A percentile compares a stretch with the other conserved stretches of the same genome.
Conservation (phyloP, 2,888 invertebrate genomes). For the Asteroscopus sphinx region DNA sequence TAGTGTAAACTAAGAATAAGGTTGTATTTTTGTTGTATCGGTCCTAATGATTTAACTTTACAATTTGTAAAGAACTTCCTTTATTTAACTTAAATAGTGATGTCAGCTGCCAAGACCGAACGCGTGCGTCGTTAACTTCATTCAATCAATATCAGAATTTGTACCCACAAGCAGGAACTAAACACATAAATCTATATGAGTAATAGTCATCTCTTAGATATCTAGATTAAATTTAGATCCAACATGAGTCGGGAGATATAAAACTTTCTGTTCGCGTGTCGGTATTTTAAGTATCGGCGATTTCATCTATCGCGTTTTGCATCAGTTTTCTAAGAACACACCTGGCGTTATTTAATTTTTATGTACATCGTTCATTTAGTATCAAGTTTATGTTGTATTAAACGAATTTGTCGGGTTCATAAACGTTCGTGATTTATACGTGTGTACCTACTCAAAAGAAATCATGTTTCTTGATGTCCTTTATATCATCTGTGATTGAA, state of each 20-base stretch:
- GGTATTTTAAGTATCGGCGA: conserved; percentile 55
- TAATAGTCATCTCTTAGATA: conserved; percentile 48
- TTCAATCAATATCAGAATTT: conserved; percentile 40
- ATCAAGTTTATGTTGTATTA: conserved; percentile 21
- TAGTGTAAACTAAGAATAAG: too few relatives aligned
- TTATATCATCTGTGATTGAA: neutral
- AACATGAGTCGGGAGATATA: conserved; percentile 51
- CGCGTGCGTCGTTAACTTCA: conserved; percentile 14
- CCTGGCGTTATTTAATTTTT: conserved; percentile 42
- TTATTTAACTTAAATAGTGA: conserved; percentile 2
- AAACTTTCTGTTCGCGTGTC: conserved; percentile 59
- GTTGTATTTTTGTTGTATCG: neutral
- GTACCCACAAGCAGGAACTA: conserved; percentile 15
- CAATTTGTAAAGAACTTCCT: neutral
- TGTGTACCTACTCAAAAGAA: conserved; percentile 17
- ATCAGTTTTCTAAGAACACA: conserved; percentile 52
- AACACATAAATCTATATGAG: conserved; percentile 51
- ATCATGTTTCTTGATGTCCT: neutral
- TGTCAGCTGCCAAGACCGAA: neutral
- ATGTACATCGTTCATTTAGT: conserved; percentile 15
- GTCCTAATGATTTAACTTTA: too few relatives aligned
- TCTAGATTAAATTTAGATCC: conserved; percentile 64
- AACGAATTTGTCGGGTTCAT: conserved; percentile 8
- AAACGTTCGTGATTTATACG: conserved; percentile 13
- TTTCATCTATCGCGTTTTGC: conserved; percentile 51